These are phyloP conservation scores for Merodon equestris DNA, from an alignment of 2,888 invertebrate genomes.

Conservation along the genomic window DNA sequence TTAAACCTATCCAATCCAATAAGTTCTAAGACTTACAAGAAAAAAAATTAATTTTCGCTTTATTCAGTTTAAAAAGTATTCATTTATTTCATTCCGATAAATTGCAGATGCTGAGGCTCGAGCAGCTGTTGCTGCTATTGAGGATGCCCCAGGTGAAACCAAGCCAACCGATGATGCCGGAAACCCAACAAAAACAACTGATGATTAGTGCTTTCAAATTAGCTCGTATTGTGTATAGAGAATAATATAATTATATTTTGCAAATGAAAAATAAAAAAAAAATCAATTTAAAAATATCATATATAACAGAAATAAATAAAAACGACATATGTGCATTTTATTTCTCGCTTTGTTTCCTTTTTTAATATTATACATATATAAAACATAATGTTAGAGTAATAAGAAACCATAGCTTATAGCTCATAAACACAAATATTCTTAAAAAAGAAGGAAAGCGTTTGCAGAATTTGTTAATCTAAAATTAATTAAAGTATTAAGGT, in stretches of 20 bases:
- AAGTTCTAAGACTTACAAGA: too few relatives aligned
- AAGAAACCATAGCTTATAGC: constrained; percentile 1
- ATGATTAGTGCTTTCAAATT: constrained; percentile 69
- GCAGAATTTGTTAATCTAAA: constrained; percentile 29
- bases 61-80: too few relatives aligned
- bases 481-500: constrained; percentile 3
- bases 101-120: constrained; percentile 74
- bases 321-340: too few relatives aligned
- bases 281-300: too few relatives aligned
- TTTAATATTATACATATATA: not conserved
- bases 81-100: not conserved
- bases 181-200: constrained; percentile 61
- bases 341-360: too few relatives aligned
- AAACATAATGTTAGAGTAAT: not conserved
- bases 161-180: constrained; percentile 44
- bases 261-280: not conserved
- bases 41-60: too few relatives aligned
- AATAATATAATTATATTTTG: constrained; percentile 24
- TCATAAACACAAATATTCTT: not conserved
- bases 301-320: too few relatives aligned
- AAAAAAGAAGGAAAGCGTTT: too few relatives aligned
- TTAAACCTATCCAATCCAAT: too few relatives aligned
- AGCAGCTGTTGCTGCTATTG: constrained; percentile 72
- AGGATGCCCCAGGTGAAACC: constrained; percentile 48
- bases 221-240: constrained; percentile 42